Percentiles rank a stretch among this genome's conserved stretches.
Conservation (phyloP, 2,797 vertebrate species). For the Hypotaenidia philippensis region DNA sequence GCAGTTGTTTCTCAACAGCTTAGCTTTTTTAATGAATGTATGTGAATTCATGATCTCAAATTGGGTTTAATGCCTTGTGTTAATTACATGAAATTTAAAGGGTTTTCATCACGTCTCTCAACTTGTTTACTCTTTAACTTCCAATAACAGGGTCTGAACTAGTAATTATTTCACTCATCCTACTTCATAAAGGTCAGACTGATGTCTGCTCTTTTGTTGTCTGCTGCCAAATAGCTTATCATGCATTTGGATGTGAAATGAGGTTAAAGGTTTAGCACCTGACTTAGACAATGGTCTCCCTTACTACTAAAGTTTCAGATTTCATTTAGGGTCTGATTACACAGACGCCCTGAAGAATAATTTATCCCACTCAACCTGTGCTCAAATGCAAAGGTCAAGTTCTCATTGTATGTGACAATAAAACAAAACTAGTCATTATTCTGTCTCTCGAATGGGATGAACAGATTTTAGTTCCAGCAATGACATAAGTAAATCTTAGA, state of each 20-base stretch:
- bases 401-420: background rate
- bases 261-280: background rate
- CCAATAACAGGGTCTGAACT: background rate
- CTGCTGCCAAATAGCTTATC: background rate
- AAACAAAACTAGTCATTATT: constrained; percentile 18
- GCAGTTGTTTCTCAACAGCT: background rate
- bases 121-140: background rate
- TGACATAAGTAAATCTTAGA: background rate
- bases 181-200: background rate
- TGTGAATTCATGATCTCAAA: background rate
- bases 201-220: background rate
- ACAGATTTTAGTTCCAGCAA: background rate
- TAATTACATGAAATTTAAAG: background rate
- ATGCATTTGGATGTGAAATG: background rate
- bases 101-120: background rate
- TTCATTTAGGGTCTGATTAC: constrained; percentile 10
- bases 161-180: background rate
- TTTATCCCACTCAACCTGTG: background rate
- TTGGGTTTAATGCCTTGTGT: background rate
- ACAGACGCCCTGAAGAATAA: background rate
- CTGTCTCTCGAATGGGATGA: background rate
- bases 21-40: background rate
- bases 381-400: constrained; percentile 18
- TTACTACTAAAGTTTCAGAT: background rate
- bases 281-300: background rate